Percentiles rank a stretch among this genome's conserved stretches.
Conservation (phyloP, 2,113 vertebrate species). For the Protomyctophum bolini region DNA sequence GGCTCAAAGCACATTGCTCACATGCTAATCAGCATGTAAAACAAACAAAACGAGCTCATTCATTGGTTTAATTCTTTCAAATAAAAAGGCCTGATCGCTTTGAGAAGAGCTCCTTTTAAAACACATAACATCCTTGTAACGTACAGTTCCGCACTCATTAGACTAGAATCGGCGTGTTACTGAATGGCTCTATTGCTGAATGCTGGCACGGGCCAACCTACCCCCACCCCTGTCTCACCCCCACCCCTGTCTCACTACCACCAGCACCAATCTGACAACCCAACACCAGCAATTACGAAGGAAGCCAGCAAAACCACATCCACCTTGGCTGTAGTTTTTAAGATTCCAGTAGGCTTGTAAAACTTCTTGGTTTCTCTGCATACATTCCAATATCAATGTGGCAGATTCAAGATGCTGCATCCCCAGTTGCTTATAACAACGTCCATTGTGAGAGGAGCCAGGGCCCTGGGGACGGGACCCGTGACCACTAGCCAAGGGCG, state of each 20-base stretch:
- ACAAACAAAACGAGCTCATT: neutral
- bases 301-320: conserved; percentile 81
- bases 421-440: conserved; percentile 56
- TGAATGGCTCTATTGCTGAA: conserved; percentile 70
- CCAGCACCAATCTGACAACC: conserved; percentile 75
- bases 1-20: conserved; percentile 8
- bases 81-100: conserved; percentile 9
- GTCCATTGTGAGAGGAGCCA: conserved; percentile 53
- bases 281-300: conserved; percentile 82
- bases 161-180: conserved; percentile 51
- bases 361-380: conserved; percentile 68
- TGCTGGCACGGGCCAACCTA: conserved; percentile 59
- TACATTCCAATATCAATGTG: conserved; percentile 72
- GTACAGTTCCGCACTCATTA: conserved; percentile 49
- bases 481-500: conserved; percentile 39
- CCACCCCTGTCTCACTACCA: conserved; percentile 56
- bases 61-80: neutral
- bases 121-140: conserved; percentile 44
- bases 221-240: conserved; percentile 34
- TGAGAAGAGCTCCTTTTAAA: conserved; percentile 18
- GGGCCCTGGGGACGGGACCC: conserved; percentile 30
- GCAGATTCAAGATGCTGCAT: conserved; percentile 54
- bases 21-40: conserved; percentile 16
- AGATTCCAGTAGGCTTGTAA: conserved; percentile 75
- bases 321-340: conserved; percentile 77